Evolutionary conservation across 2,113 vertebrate species (phyloP).

Genomic region (Calidris pugnax): DNA sequence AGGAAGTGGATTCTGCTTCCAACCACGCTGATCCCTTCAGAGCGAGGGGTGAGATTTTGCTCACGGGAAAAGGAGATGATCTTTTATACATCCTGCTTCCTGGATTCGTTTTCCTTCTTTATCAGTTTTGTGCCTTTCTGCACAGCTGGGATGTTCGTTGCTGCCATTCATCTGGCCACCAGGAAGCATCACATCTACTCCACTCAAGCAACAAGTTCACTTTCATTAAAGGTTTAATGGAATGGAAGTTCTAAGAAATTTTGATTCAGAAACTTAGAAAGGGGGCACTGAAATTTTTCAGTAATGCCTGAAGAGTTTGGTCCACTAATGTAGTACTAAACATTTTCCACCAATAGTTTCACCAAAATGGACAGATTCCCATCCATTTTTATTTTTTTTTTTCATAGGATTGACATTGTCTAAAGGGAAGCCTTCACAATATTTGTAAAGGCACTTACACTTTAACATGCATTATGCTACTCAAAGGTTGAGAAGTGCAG

Average conservation of each 20-base stretch:
- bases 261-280: not conserved
- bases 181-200: not conserved
- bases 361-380: not conserved
- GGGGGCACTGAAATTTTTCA: not conserved
- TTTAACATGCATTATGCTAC: not conserved
- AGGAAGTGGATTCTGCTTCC: not conserved
- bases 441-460: not conserved
- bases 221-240: not conserved
- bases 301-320: not conserved
- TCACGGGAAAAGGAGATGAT: not conserved
- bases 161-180: not conserved
- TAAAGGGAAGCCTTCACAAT: not conserved
- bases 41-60: not conserved
- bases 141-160: not conserved
- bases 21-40: not conserved
- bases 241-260: not conserved
- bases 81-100: not conserved
- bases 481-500: not conserved
- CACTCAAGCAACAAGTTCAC: rapidly evolving
- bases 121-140: not conserved
- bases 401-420: not conserved
- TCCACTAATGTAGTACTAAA: not conserved
- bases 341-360: not conserved
- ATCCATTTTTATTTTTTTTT: not conserved
- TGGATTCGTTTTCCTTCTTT: not conserved